These are phyloP conservation scores for Podocnemis expansa DNA, from an alignment of 2,113 vertebrate species.

Conservation along the genomic window DNA sequence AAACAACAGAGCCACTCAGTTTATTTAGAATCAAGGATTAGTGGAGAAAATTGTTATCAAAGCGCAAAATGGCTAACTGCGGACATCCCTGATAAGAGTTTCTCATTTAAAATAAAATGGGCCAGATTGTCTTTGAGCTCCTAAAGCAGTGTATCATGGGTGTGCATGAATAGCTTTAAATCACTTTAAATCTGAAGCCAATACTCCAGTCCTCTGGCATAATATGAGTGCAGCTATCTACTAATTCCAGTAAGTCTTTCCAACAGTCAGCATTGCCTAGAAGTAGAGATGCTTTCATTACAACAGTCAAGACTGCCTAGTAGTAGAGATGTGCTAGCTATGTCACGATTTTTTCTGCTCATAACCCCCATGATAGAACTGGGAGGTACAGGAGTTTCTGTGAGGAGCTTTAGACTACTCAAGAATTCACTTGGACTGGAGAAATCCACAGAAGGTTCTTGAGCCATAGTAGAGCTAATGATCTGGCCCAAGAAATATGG, in stretches of 20 bases:
- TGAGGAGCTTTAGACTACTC: neutral
- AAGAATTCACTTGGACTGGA: neutral
- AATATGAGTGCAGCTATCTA: neutral
- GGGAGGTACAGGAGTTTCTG: neutral
- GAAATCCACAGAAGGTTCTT: neutral
- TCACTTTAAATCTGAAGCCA: neutral
- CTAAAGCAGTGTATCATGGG: neutral
- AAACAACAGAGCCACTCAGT: conserved; percentile 55
- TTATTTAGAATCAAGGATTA: conserved; percentile 44
- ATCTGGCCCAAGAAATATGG: neutral
- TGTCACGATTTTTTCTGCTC: neutral
- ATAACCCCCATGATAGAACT: neutral
- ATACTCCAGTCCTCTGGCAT: rapidly evolving
- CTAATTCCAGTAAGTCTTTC: rapidly evolving
- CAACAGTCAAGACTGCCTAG: neutral
- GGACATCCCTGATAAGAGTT: conserved; percentile 43
- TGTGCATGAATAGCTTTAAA: neutral
- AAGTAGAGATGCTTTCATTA: neutral
- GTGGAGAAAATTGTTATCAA: conserved; percentile 57
- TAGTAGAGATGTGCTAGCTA: neutral
- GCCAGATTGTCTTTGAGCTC: neutral
- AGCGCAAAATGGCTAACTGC: conserved; percentile 46
- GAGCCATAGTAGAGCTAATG: neutral
- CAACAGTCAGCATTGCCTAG: neutral
- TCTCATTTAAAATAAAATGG: conserved; percentile 18